A percentile compares a stretch with the other conserved stretches of the same genome.
Conservation (phyloP, 2,113 vertebrate genomes). For the Oxyruncus cristatus region DNA sequence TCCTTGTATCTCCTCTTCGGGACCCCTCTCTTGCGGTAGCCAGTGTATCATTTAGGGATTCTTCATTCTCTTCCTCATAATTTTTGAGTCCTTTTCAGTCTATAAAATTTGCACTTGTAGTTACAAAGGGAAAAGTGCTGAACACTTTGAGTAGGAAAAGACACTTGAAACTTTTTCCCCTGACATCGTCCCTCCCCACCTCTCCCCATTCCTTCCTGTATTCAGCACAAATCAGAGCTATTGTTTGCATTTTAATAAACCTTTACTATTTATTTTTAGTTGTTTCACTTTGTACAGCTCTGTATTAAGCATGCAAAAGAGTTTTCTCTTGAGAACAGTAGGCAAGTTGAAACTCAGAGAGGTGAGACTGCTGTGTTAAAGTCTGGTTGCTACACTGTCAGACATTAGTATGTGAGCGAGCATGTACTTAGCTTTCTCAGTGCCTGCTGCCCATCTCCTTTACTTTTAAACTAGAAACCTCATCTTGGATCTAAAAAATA, state of each 20-base stretch:
- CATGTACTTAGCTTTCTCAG: not conserved
- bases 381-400: not conserved
- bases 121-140: not conserved
- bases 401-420: not conserved
- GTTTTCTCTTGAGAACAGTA: not conserved
- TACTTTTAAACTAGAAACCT: not conserved
- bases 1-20: too few relatives aligned
- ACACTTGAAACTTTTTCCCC: not conserved
- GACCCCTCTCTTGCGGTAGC: too few relatives aligned
- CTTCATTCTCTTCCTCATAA: not conserved
- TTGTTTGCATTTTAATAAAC: not conserved
- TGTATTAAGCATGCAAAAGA: not conserved
- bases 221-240: not conserved
- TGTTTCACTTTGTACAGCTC: not conserved
- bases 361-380: not conserved
- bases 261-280: not conserved
- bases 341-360: not conserved
- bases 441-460: not conserved
- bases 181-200: too few relatives aligned
- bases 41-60: not conserved
- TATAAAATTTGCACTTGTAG: not conserved
- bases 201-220: not conserved
- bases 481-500: not conserved
- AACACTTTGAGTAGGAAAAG: not conserved
- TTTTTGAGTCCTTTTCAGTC: not conserved